Base-by-base conservation (phyloP, 2,797 vertebrate genomes). In the Pachyuromys duprasi region DNA sequence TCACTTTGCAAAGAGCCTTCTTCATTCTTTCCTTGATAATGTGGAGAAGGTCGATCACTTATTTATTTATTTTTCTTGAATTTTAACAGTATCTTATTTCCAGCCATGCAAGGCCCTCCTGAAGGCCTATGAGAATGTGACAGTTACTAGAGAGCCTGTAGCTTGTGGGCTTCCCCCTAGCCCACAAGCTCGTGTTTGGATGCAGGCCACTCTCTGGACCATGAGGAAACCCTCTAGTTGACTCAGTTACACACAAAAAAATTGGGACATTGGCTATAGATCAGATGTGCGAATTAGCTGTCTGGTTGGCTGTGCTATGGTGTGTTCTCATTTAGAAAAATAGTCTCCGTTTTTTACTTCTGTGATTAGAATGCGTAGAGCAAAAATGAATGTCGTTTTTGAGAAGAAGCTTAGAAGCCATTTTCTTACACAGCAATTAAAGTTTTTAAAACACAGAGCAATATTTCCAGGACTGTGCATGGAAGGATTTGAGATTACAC, bases 331-430 rank as follows among this genome's bases (percentile, higher is more conserved):
- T 89, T 97, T 70, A 98, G 97, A 89, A 97, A 96, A 96, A 93
- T 96, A 96, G 84, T 97, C 55, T 89, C 55, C 42, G 93, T 89
- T 97, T 94, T 74, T 93, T 91, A 94, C 76, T 98, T 95, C 92
- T 98, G 97, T 80, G 94, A 83, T 17, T 79, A 65, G 96, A 97
- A 95, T 86, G 89, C 92, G 95, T 94, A 96, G 94, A 97, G 90
- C 97, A 93, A 97, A 97, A 97, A 87, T 84, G 63, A 94, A 76
- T 92, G 91, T 95, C 12, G 17, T 96, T 98, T 98, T 94, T 97
- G 88, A 97, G 90, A 95, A 97, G 90, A 95, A 96, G 97, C 82
- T 96, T 96, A 94, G 97, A 98, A 98, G 97, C 97, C 92, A 97
- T 98, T 98, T 97, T 98, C 87, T 97, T 97, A 96, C 12, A 15